Percentiles rank a stretch among this genome's conserved stretches.
phyloP scores from a whole-genome alignment of 2,888 invertebrate genomes.

The Torymus auratus region DNA sequence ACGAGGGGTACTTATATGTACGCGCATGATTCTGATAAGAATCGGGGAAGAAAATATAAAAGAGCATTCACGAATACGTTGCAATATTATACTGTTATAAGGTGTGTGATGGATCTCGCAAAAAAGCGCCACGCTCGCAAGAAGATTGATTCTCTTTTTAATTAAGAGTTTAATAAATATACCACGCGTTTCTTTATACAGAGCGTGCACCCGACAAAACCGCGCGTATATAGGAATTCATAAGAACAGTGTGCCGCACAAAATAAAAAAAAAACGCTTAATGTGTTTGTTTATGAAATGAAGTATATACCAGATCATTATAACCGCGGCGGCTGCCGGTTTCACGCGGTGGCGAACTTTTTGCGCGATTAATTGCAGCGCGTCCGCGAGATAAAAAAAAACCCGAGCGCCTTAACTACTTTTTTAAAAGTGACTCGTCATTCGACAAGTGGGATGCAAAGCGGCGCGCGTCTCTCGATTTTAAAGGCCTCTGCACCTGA shows the following conservation, averaged over 20 bases:
- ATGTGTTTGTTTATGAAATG: slow-evolving; percentile 41
- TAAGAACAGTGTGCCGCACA: no score
- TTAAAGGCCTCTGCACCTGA: slow-evolving; percentile 69
- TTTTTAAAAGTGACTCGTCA: slow-evolving; percentile 74
- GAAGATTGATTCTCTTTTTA: slow-evolving; percentile 11
- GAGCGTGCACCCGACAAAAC: no score
- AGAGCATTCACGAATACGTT: no score
- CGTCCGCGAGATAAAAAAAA: slow-evolving; percentile 12
- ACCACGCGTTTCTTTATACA: background rate
- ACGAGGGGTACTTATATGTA: no score
- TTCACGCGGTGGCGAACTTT: slow-evolving; percentile 1
- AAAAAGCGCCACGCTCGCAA: background rate
- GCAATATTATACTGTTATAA: background rate
- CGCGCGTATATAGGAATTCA: no score
- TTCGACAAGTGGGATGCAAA: slow-evolving; percentile 62
- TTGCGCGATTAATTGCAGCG: slow-evolving; percentile 38
- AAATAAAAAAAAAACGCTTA: background rate
- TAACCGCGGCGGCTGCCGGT: slow-evolving; percentile 12
- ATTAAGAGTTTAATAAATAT: slow-evolving; percentile 33
- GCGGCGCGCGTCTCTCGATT: background rate
- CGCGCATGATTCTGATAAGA: no score
- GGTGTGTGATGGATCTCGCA: background rate
- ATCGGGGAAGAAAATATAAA: no score
- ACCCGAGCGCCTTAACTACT: slow-evolving; percentile 27
- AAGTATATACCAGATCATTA: slow-evolving; percentile 42